These are phyloP conservation scores for Octomys mimax DNA, from an alignment of 2,797 vertebrate species.

Conservation along the genomic window DNA sequence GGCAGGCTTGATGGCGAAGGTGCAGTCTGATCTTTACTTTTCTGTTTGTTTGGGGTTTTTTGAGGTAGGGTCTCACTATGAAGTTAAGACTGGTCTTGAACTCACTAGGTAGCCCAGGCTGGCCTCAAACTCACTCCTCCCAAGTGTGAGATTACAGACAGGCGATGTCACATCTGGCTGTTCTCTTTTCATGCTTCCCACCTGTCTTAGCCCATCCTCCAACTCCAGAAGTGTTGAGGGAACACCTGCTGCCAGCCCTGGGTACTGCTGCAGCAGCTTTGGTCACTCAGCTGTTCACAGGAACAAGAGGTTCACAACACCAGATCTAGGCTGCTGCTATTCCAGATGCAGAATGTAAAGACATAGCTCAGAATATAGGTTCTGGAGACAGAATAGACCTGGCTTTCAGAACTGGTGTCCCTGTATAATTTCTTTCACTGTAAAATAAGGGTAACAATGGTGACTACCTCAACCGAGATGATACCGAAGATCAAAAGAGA, in stretches of 20 bases:
- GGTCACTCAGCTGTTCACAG: neutral
- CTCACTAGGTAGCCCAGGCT: neutral
- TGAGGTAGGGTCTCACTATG: neutral
- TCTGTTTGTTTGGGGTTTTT: neutral
- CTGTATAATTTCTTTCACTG: neutral
- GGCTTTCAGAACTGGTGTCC: neutral
- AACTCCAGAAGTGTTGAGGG: too few species aligned
- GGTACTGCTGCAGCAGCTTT: neutral
- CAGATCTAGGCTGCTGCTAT: neutral
- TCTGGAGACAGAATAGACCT: slow-evolving; percentile 25
- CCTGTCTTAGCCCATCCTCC: neutral
- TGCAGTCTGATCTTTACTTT: slow-evolving; percentile 11
- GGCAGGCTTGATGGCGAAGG: neutral
- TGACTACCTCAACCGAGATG: neutral
- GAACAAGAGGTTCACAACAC: neutral
- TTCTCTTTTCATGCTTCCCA: neutral
- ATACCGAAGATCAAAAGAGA: neutral
- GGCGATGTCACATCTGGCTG: neutral
- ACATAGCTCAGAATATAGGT: slow-evolving; percentile 43
- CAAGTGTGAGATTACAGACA: neutral
- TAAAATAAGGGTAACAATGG: neutral
- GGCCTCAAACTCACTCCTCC: neutral
- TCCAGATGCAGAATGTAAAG: neutral
- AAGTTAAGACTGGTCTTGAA: neutral
- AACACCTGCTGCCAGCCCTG: neutral